phyloP scores from a whole-genome alignment of 2,888 invertebrate species.

The Apotomis betuletana region DNA sequence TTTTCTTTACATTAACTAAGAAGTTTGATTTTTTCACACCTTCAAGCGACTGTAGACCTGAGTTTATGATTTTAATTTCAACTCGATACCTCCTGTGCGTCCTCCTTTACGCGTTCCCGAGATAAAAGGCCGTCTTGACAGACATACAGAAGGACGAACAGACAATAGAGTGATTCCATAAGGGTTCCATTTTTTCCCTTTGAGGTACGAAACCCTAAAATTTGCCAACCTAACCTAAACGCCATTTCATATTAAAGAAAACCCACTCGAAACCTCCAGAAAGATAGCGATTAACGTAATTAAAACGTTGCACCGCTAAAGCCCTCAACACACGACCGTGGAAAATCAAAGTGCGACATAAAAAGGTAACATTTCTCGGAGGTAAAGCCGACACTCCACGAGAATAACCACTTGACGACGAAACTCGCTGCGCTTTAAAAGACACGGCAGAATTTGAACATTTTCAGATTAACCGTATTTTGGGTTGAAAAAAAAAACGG shows the following conservation, averaged over 20 bases:
- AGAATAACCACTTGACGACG: slow-evolving; percentile 19
- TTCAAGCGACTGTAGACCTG: too few relatives aligned
- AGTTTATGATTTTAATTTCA: too few relatives aligned
- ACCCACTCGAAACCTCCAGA: not conserved
- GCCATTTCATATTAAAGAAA: not conserved
- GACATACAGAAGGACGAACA: too few relatives aligned
- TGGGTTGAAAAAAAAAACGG: too few relatives aligned
- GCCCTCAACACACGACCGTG: not conserved
- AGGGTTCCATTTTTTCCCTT: too few relatives aligned
- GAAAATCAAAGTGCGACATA: slow-evolving; percentile 33
- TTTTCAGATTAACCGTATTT: slow-evolving; percentile 9
- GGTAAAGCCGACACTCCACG: slow-evolving; percentile 21
- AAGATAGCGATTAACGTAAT: not conserved
- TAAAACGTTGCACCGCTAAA: not conserved
- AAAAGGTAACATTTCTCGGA: slow-evolving; percentile 31
- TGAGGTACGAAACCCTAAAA: not conserved
- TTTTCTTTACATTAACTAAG: too few relatives aligned
- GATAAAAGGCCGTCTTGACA: too few relatives aligned
- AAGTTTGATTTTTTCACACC: too few relatives aligned
- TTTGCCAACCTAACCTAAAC: not conserved
- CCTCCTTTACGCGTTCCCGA: too few relatives aligned
- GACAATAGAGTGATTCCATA: too few relatives aligned
- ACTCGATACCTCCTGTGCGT: too few relatives aligned
- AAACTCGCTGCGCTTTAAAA: slow-evolving; percentile 23
- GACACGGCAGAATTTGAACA: slow-evolving; percentile 16